Base-by-base conservation (phyloP, 1,140 invertebrate species). In the Penaeus indicus region DNA sequence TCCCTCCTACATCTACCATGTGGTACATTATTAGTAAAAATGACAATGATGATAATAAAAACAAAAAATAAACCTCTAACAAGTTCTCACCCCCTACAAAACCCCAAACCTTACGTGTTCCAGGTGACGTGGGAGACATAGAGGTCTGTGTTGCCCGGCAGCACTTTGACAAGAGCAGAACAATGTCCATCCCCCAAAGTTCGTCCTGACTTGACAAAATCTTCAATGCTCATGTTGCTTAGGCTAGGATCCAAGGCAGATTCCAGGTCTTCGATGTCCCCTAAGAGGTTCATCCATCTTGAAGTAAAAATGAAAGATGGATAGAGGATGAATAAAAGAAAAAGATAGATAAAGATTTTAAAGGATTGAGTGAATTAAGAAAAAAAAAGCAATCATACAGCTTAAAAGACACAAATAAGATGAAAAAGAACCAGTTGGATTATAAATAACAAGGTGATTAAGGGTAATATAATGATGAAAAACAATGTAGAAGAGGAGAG, bases 211-310 rank as follows among this genome's bases (percentile, higher is more conserved):
- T 27, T 62, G 21, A 82, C 86, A 88, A 67, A 90, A 22, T 32
- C 85, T 75, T 90, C 87, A 54, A 84, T 72, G 25, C 69, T 80
- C 88, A 80, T 91, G 67, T 90, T 92, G 64, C 89, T 91, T 21
- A 91, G 91, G 82, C 92, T 92, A 85, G 91, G 80, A 62, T 77
- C 92, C 88, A 92, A 92, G 21, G 93, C 94, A 75, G 92, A 89
- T 91, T 95, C 94, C 54, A 96, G 92, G 93, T 97, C 96, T 85
- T 95, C 94, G 2, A 98, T 93, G 92, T 98, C 97, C 0, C 96
- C 95, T 21, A 95, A 94, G 72, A 97, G 94, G 89, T 96, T 96
- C 90, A 97, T 93, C 94, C 96, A 95, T 38, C 92, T 93, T 87
- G 32, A 84, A 90, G 84, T 27, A 85, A 86, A 83, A 79, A 25